Evolutionary conservation across 2,888 invertebrate genomes (phyloP).

Genomic region (Trachelus tabidus): DNA sequence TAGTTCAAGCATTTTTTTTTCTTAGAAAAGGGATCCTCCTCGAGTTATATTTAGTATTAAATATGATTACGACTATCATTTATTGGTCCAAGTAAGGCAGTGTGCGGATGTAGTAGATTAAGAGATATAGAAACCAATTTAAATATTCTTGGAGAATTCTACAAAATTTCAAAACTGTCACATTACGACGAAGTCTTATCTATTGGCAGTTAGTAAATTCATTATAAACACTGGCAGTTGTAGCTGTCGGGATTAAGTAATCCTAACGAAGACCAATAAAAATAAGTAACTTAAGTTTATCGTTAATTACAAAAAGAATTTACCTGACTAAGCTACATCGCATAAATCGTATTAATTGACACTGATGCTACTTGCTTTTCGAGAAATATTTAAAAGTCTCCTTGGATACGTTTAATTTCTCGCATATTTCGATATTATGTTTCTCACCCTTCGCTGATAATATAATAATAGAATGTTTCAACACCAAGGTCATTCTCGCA

Average conservation of each 20-base stretch:
- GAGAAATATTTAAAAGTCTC: background rate
- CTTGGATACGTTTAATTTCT: background rate
- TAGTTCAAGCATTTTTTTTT: background rate
- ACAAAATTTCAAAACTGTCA: background rate
- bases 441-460: background rate
- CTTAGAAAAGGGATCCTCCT: background rate
- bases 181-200: background rate
- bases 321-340: background rate
- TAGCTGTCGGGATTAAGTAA: background rate
- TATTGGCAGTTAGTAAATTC: background rate
- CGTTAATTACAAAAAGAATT: background rate
- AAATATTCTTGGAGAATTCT: background rate
- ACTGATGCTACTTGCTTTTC: background rate
- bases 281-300: background rate
- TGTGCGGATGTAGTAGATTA: background rate
- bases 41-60: background rate
- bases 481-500: background rate
- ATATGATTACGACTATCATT: background rate
- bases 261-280: background rate
- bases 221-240: background rate
- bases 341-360: background rate
- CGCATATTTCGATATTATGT: background rate
- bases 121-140: background rate
- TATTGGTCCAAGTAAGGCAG: background rate
- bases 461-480: background rate